These are phyloP conservation scores for Gasterosteus nipponicus DNA, from an alignment of 2,113 vertebrate species.

Conservation along the genomic window DNA sequence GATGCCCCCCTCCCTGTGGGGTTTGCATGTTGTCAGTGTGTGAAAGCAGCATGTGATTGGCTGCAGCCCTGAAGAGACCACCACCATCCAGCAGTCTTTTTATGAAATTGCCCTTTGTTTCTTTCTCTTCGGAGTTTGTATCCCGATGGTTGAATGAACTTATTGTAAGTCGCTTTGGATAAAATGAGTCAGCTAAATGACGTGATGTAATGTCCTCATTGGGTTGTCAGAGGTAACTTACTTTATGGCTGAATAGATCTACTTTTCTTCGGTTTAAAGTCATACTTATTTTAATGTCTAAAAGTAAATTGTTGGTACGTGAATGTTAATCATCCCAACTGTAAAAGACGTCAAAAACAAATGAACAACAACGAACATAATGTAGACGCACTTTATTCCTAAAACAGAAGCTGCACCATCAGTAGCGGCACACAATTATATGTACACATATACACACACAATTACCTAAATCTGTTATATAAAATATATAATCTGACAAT, in stretches of 20 bases:
- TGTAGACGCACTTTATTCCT: conserved; percentile 92
- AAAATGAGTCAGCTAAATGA: too few species aligned
- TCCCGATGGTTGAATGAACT: too few species aligned
- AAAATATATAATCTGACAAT: conserved; percentile 98
- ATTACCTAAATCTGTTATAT: conserved; percentile 97
- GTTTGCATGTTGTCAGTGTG: too few species aligned
- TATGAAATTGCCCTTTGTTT: too few species aligned
- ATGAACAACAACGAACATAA: conserved; percentile 39
- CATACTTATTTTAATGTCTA: neutral
- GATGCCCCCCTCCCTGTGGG: too few species aligned
- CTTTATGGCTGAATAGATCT: neutral
- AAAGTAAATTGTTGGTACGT: neutral
- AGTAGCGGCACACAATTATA: conserved; percentile 93
- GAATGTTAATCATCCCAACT: neutral
- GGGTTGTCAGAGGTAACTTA: neutral
- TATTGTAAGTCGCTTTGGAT: too few species aligned
- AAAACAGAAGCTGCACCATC: conserved; percentile 97
- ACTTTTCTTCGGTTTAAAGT: neutral
- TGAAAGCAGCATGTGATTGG: too few species aligned
- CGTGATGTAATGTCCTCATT: neutral
- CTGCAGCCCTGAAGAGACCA: too few species aligned
- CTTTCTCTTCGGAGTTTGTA: too few species aligned
- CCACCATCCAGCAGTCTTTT: too few species aligned
- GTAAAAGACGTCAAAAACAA: conserved; percentile 5
- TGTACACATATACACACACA: conserved; percentile 85